phyloP scores from a whole-genome alignment of 1,140 invertebrate species.

The Drosophila gunungcola region DNA sequence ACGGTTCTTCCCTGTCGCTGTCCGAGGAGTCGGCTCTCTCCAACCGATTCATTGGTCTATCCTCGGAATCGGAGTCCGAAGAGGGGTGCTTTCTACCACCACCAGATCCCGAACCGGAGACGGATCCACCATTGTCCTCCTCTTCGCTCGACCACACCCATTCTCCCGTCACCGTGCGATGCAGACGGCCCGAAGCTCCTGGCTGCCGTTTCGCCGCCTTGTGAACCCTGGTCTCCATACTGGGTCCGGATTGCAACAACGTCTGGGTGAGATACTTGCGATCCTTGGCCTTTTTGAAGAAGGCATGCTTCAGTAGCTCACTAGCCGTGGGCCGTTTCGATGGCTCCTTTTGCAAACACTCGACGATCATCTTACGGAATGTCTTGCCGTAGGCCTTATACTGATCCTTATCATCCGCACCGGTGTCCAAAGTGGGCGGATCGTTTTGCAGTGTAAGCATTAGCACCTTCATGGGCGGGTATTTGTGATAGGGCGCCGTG shows the following conservation, averaged over 20 bases:
- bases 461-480: conserved; percentile 99
- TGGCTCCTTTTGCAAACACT: conserved; percentile 98
- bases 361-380: conserved; percentile 97
- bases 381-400: conserved; percentile 99
- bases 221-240: conserved; percentile 94
- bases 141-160: conserved; percentile 98
- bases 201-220: conserved; percentile 94
- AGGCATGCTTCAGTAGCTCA: conserved; percentile 99
- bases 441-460: conserved; percentile 99
- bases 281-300: conserved; percentile 99
- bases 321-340: conserved; percentile 97
- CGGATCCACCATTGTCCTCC: conserved; percentile 84
- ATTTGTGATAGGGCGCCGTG: conserved; percentile 99
- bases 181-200: conserved; percentile 95
- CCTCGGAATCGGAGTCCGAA: conserved; percentile 84
- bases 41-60: conserved; percentile 86
- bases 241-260: conserved; percentile 93
- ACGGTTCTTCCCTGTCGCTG: conserved; percentile 81
- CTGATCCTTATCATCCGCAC: conserved; percentile 98
- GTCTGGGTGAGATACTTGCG: conserved; percentile 97
- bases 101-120: conserved; percentile 32
- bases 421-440: conserved; percentile 97
- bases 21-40: conserved; percentile 86
- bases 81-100: conserved; percentile 78
- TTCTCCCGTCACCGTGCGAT: conserved; percentile 97